Conservation (phyloP, 2,888 invertebrate genomes). For the Eretmocerus hayati region DNA sequence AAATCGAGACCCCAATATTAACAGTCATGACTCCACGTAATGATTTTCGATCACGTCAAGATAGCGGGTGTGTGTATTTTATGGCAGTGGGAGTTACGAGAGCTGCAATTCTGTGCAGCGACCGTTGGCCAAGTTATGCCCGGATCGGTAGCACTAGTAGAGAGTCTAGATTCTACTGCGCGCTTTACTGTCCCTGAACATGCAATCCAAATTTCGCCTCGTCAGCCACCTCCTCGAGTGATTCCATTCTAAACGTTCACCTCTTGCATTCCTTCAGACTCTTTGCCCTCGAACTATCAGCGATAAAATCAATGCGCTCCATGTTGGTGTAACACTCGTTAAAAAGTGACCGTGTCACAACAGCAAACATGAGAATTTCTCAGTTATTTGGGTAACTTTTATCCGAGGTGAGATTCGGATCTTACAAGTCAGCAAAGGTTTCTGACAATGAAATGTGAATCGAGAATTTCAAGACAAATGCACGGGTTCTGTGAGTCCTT, state of each 20-base stretch:
- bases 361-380: no score
- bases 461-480: no score
- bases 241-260: not conserved
- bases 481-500: no score
- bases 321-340: no score
- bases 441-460: no score
- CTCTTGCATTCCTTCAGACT: no score
- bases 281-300: no score
- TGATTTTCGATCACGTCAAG: conserved; percentile 46
- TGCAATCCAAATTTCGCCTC: conserved; percentile 39
- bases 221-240: conserved; percentile 5
- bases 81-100: conserved; percentile 1
- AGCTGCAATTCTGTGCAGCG: conserved; percentile 6
- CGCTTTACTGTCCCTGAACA: conserved; percentile 39
- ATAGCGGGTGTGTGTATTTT: conserved; percentile 38
- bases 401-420: no score
- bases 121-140: conserved; percentile 28
- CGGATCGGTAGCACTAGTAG: conserved; percentile 24
- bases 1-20: conserved; percentile 20
- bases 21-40: conserved; percentile 33
- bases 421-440: no score
- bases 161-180: conserved; percentile 28
- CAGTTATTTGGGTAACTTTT: no score
- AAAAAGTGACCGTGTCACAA: no score
- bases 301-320: no score